phyloP scores from a whole-genome alignment of 2,797 vertebrate genomes.

The Schizothorax lantsangensis region DNA sequence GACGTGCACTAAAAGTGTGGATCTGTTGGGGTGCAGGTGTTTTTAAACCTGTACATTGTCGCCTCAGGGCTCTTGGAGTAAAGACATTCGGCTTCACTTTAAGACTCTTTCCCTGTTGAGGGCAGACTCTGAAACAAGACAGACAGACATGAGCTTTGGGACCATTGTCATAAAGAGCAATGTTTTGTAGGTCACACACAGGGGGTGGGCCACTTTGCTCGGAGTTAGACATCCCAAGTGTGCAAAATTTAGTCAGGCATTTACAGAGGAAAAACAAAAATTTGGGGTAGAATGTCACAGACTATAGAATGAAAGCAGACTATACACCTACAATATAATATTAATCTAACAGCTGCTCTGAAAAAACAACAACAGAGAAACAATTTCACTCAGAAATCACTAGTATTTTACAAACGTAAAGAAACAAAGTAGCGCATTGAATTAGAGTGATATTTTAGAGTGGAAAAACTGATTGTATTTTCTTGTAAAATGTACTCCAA shows the following conservation, averaged over 20 bases:
- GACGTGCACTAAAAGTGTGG: conserved; percentile 76
- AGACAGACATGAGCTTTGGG: conserved; percentile 45
- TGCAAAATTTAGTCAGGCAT: background rate
- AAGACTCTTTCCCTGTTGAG: conserved; percentile 57
- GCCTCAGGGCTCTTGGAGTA: conserved; percentile 52
- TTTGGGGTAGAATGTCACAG: background rate
- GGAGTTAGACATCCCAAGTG: conserved; percentile 10
- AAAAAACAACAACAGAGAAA: background rate
- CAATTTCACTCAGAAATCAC: background rate
- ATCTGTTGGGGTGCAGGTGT: conserved; percentile 51
- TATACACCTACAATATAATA: background rate
- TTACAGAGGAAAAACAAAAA: background rate
- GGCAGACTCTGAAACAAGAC: conserved; percentile 37
- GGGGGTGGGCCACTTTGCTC: conserved; percentile 8
- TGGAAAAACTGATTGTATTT: background rate
- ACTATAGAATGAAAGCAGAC: background rate
- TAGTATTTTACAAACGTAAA: background rate
- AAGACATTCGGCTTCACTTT: conserved; percentile 38
- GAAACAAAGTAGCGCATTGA: background rate
- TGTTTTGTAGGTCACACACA: conserved; percentile 49
- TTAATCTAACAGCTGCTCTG: background rate
- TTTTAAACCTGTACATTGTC: conserved; percentile 41
- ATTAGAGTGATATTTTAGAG: background rate
- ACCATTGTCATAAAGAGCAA: conserved; percentile 34
- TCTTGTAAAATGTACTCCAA: background rate